Percentiles rank a stretch among this genome's conserved stretches.
Evolutionary conservation across 2,797 vertebrate species (phyloP).

Genomic region (Tenualosa ilisha): DNA sequence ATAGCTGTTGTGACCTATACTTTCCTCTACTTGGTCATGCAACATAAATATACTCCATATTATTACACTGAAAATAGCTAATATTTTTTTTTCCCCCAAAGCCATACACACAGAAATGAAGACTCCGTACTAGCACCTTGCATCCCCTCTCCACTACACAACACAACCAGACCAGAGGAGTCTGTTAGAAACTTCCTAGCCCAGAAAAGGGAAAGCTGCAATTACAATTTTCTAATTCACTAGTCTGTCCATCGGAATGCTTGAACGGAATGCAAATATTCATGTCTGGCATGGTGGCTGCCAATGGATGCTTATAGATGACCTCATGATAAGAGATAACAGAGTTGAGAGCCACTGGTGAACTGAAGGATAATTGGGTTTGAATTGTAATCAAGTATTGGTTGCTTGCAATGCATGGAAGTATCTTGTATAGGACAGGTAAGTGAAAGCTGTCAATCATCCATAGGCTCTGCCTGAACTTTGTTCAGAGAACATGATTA

Average conservation of each 20-base stretch:
- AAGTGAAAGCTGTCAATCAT: too few relatives aligned
- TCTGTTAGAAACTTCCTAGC: not conserved
- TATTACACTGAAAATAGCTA: constrained; percentile 70
- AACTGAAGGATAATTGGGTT: too few relatives aligned
- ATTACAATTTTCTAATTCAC: not conserved
- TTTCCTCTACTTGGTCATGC: constrained; percentile 72
- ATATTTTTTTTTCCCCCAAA: constrained; percentile 58
- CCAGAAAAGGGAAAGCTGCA: not conserved
- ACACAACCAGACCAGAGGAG: not conserved
- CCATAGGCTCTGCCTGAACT: too few relatives aligned
- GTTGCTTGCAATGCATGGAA: too few relatives aligned
- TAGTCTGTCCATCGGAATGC: too few relatives aligned
- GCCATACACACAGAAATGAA: constrained; percentile 66
- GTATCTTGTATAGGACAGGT: too few relatives aligned
- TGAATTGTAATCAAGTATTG: too few relatives aligned
- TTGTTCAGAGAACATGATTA: not conserved
- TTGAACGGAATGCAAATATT: too few relatives aligned
- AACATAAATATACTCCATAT: constrained; percentile 75
- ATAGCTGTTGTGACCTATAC: not conserved
- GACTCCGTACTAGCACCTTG: not conserved
- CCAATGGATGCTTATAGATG: too few relatives aligned
- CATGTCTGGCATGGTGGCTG: too few relatives aligned
- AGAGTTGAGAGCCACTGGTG: too few relatives aligned
- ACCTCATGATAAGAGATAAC: too few relatives aligned
- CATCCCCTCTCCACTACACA: not conserved